These are phyloP conservation scores for Chelon auratus DNA, from an alignment of 2,797 vertebrate genomes.

Conservation along the genomic window DNA sequence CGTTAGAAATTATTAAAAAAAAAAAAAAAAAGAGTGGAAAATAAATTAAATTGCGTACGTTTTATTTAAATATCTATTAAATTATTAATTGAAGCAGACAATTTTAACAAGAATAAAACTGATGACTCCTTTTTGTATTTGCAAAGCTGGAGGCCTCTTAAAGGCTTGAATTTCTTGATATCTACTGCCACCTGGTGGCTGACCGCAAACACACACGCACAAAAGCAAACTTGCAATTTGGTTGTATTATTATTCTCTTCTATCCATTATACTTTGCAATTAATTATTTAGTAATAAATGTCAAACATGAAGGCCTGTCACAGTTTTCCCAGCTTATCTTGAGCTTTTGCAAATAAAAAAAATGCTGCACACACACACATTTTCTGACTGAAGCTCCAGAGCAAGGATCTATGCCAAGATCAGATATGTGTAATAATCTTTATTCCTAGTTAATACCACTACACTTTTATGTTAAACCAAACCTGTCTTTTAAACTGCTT, in stretches of 20 bases:
- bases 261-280: background rate
- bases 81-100: background rate
- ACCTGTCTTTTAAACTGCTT: background rate
- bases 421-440: background rate
- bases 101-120: constrained; percentile 18
- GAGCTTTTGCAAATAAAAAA: too few relatives aligned
- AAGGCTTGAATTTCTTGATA: constrained; percentile 16
- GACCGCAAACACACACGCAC: background rate
- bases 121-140: constrained; percentile 7
- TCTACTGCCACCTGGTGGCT: constrained; percentile 64
- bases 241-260: background rate
- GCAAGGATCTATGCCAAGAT: background rate
- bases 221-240: background rate
- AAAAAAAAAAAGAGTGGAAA: background rate
- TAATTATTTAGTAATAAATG: background rate
- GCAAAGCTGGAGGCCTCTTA: background rate
- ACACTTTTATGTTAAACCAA: background rate
- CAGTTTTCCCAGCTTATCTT: background rate
- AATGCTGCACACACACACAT: too few relatives aligned
- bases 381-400: background rate
- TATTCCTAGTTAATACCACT: background rate
- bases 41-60: background rate
- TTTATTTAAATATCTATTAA: background rate
- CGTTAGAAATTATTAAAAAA: background rate
- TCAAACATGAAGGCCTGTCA: background rate